These are phyloP conservation scores for Ptilorrhoa leucosticta DNA, from an alignment of 2,113 vertebrate species.

Conservation along the genomic window DNA sequence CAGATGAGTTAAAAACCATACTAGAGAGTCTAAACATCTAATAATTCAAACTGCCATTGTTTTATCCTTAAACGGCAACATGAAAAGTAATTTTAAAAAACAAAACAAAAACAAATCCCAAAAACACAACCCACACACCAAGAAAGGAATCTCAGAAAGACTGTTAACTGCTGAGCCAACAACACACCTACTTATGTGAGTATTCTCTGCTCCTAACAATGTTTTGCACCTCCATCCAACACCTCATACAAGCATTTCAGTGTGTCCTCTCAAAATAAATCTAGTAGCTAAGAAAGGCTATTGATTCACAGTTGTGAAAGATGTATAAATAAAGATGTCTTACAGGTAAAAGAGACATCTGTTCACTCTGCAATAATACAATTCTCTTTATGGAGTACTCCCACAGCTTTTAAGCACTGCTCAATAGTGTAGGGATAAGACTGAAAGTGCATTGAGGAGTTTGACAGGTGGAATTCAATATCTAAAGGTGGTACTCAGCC, in stretches of 20 bases:
- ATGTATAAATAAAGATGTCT: not conserved
- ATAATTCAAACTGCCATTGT: not conserved
- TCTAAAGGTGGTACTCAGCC: not conserved
- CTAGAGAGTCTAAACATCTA: not conserved
- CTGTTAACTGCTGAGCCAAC: not conserved
- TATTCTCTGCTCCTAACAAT: not conserved
- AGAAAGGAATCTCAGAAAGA: not conserved
- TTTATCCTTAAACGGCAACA: not conserved
- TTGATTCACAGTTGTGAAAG: not conserved
- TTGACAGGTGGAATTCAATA: not conserved
- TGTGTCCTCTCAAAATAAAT: not conserved
- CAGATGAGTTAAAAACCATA: not conserved
- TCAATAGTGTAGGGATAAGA: not conserved
- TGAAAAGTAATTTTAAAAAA: not conserved
- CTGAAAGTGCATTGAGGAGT: not conserved
- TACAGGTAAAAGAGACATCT: not conserved
- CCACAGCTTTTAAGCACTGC: not conserved
- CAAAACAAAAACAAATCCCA: rapidly evolving
- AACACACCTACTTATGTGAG: not conserved
- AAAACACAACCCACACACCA: not conserved
- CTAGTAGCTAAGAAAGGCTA: not conserved
- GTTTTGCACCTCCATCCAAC: not conserved
- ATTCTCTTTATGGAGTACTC: not conserved
- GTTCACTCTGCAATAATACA: not conserved
- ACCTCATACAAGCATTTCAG: not conserved